Conservation (phyloP, 2,888 invertebrate species). For the Plebejus argus region DNA sequence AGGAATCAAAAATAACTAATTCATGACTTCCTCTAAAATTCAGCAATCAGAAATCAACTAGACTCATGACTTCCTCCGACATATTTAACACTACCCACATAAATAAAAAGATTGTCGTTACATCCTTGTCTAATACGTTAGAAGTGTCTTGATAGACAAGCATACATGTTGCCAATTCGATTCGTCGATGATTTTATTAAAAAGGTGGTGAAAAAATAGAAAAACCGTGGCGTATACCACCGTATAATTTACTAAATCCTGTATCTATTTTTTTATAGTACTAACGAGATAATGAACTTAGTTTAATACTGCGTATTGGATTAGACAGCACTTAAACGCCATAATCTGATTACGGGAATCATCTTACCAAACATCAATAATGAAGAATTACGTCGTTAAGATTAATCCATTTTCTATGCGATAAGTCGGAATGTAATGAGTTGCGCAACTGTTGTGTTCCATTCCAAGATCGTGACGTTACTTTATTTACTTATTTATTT, state of each 20-base stretch:
- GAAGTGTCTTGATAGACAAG: no score
- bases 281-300: constrained; percentile 3
- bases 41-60: no score
- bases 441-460: neutral
- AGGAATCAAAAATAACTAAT: no score
- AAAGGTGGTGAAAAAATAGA: neutral
- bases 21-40: no score
- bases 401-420: constrained; percentile 10
- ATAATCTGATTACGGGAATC: constrained; percentile 16
- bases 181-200: no score
- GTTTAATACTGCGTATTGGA: constrained; percentile 1
- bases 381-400: neutral
- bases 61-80: no score
- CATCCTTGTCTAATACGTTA: no score
- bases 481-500: no score
- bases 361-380: constrained; percentile 16
- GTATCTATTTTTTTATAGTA: no score
- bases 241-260: neutral
- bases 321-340: constrained; percentile 12
- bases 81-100: no score
- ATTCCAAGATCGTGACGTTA: neutral
- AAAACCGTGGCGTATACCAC: neutral
- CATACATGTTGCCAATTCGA: no score
- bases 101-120: no score
- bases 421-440: neutral